Conservation (phyloP, 1,140 invertebrate species). For the Vollenhovia emeryi region DNA sequence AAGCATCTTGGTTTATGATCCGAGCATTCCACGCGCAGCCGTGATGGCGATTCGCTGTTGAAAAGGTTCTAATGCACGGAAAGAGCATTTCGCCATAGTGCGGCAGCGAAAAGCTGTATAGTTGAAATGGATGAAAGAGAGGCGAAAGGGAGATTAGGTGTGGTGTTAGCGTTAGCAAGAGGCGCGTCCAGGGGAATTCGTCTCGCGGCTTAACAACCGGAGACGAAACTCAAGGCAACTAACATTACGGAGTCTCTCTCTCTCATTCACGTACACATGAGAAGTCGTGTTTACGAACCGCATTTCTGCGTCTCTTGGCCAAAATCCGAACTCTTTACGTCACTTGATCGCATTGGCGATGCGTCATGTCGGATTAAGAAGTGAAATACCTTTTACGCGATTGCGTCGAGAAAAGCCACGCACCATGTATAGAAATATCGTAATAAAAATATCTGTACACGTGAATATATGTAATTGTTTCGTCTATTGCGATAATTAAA, state of each 20-base stretch:
- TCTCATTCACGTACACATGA: not conserved
- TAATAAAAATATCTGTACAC: constrained; percentile 60
- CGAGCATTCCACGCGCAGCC: not conserved
- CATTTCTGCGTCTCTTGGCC: constrained; percentile 11
- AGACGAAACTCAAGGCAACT: constrained; percentile 67
- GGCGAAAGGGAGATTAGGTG: constrained; percentile 70
- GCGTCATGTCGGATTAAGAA: constrained; percentile 66
- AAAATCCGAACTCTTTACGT: constrained; percentile 56
- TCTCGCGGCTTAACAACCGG: constrained; percentile 74
- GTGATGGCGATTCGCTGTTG: constrained; percentile 24
- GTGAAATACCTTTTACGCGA: constrained; percentile 43
- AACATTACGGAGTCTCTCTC: constrained; percentile 31
- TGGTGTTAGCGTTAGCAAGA: constrained; percentile 71
- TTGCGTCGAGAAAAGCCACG: constrained; percentile 45
- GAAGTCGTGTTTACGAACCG: not conserved
- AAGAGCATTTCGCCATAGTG: constrained; percentile 64
- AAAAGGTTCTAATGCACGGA: constrained; percentile 58
- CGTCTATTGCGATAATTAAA: constrained; percentile 63
- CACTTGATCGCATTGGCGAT: constrained; percentile 64
- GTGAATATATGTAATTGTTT: constrained; percentile 19
- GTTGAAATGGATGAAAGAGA: constrained; percentile 68
- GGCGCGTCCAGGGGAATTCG: constrained; percentile 70
- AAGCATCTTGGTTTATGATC: not conserved
- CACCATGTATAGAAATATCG: constrained; percentile 50
- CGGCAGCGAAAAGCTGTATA: constrained; percentile 22